These are phyloP conservation scores for Dendrophyllia cribrosa DNA, from an alignment of 64 coral and sea anemone species.

Conservation along the genomic window DNA sequence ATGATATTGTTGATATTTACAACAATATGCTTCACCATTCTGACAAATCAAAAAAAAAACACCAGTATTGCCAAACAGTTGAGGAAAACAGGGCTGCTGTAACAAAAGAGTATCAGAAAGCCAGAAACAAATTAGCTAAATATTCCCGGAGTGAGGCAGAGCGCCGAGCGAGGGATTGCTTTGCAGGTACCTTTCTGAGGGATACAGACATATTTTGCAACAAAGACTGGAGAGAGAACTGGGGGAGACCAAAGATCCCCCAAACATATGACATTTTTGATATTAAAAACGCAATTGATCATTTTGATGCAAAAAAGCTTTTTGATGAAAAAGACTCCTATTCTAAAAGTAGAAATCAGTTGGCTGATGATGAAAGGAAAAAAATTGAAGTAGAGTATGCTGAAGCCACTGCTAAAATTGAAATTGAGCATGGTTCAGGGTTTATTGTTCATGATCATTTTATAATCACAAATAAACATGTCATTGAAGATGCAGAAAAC, in stretches of 20 bases:
- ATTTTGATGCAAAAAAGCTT: conserved; percentile 15
- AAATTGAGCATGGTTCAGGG: neutral
- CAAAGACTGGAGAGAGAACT: neutral
- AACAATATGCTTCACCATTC: neutral
- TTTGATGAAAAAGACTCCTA: neutral
- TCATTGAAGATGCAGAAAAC: neutral
- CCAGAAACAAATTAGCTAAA: neutral
- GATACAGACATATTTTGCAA: neutral
- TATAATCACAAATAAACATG: neutral
- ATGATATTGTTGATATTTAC: neutral
- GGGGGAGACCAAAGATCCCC: neutral
- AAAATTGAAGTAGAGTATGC: neutral
- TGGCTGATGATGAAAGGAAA: neutral
- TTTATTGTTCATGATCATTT: neutral
- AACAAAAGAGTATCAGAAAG: too few relatives aligned
- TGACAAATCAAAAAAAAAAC: too few relatives aligned
- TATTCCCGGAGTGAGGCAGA: neutral
- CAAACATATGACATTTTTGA: conserved; percentile 8
- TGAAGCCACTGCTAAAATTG: neutral
- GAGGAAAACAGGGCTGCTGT: too few relatives aligned
- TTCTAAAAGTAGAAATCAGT: neutral
- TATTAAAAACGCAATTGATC: neutral
- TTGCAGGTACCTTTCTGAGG: neutral
- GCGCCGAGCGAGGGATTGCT: neutral
- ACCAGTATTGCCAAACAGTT: neutral